Evolutionary conservation across 2,113 vertebrate species (phyloP).

Genomic region (Perca schrenkii): DNA sequence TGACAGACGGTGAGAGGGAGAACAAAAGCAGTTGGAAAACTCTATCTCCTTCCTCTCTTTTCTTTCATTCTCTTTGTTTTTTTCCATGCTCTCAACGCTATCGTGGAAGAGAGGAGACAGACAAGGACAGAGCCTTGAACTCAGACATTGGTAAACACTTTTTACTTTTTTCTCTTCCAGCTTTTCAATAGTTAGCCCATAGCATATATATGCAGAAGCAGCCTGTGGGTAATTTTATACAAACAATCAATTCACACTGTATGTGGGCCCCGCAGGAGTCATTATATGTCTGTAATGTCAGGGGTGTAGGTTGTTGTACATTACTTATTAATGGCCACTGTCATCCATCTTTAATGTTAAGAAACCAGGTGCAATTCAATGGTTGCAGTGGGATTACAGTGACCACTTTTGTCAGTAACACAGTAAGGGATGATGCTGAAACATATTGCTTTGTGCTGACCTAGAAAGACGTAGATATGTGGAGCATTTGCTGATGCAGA

Average conservation of each 20-base stretch:
- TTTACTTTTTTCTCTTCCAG: slow-evolving; percentile 10
- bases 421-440: neutral
- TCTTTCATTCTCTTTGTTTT: slow-evolving; percentile 46
- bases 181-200: slow-evolving; percentile 10
- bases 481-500: slow-evolving; percentile 10
- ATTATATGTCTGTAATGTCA: slow-evolving; percentile 51
- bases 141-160: slow-evolving; percentile 76
- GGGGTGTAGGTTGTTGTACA: slow-evolving; percentile 52
- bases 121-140: slow-evolving; percentile 76
- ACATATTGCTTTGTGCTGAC: slow-evolving; percentile 4
- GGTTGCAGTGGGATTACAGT: slow-evolving; percentile 22
- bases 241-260: slow-evolving; percentile 23
- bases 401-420: slow-evolving; percentile 21
- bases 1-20: slow-evolving; percentile 1
- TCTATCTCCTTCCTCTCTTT: slow-evolving; percentile 46
- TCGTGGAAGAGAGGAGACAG: slow-evolving; percentile 72
- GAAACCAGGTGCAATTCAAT: slow-evolving; percentile 36
- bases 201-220: slow-evolving; percentile 4
- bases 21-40: slow-evolving; percentile 34
- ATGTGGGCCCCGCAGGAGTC: slow-evolving; percentile 27
- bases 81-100: slow-evolving; percentile 64
- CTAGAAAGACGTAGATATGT: neutral
- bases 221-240: slow-evolving; percentile 14
- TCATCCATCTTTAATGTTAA: slow-evolving; percentile 71
- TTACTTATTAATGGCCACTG: slow-evolving; percentile 68